Evolutionary conservation across 2,888 invertebrate genomes (phyloP), one percentile per base, ranked within the genome.

Genomic region (Zelleria hepariella): DNA sequence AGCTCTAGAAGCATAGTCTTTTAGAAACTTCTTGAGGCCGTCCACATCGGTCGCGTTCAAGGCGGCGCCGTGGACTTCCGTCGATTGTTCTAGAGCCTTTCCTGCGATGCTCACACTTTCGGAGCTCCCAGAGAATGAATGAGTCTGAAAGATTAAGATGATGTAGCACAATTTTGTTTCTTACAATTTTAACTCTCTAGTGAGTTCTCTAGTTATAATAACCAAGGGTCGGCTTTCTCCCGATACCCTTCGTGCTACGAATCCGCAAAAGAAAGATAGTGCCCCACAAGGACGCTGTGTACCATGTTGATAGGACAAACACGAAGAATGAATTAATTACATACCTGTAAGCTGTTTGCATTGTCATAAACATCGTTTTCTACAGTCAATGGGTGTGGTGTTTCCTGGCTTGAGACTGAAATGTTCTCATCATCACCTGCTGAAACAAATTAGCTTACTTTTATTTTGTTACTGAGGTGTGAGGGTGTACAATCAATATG

Each of bases 1-100:
- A 23, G 96, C 95, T 71, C 95, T 93, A 15, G 94, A 90, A 61
- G 94, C 93, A 86, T 97, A 98, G 73, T 98, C 97, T 70, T 94
- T 94, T 51, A 98, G 91, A 73, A 98, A 94, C 65, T 92, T 91
- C 68, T 95, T 93, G 51, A 98, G 90, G 69, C 94, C 92, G 70
- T 98, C 97, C 57, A 97, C 90, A 84, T 98, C 98, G 72, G 92
- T 93, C 0, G 92, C 84, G 53, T 95, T 94, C 49, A 98, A 87
- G 71, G 94, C 94, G 62, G 91, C 86, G 54, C 96, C 96, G 77
- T 95, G 94, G n/a, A 90, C 83, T 71, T 90, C 90, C 32, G 78
- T 74, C 2, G 87, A 81, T 26, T 76, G 84, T 71, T 91, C 91
- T 15, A 81, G 63, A 1, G 68, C 68, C 70, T 73, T 83, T 59